Evolutionary conservation across 2,888 invertebrate genomes (phyloP), one percentile per base, ranked within the genome.

Genomic region (Hedychridium roseum): DNA sequence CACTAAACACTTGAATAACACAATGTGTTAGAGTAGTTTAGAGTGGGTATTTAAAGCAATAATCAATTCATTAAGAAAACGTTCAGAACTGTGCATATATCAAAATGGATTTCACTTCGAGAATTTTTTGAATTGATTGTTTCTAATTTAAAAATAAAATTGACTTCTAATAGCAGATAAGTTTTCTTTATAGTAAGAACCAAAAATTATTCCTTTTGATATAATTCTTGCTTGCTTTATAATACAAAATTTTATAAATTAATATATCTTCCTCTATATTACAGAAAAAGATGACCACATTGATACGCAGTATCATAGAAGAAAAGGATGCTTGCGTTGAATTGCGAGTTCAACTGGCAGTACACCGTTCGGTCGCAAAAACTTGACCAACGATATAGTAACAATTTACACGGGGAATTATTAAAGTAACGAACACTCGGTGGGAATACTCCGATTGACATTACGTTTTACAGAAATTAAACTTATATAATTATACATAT

Each of bases 311-410:
- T 70, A 86, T 90, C 59, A 87, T 88, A 67, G 88, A 88, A 71
- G 89, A 90, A 66, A 83, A 86, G 59, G 86, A 87, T 37, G 86
- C 88, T 14, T 88, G 88, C 70, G 84, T 89, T 54, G 85, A 88
- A 50, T 78, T 90, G n/a, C 85, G 88, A 69, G 88, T 90, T 40
- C 87, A 88, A 64, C 73, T 88, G 28, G 85, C 85, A 28, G 82
- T 85, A 79, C 84, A 85, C 52, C 85, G 84, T 66, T 23, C 54
- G 40, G 49, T 47, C 44, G 50, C 52, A 12, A 64, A 59, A 31
- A 64, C 61, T 28, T 64, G 61, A 64, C 52, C 46, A 30, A 34
- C 39, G 20, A 56, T 27, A 5, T 21, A 32, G 20, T 31, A 46
- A 32, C 50, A 45, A 49, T 21, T 31, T 31, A 40, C 43, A 14